Evolutionary conservation across 2,797 vertebrate genomes (phyloP).

Genomic region (Crenichthys baileyi): DNA sequence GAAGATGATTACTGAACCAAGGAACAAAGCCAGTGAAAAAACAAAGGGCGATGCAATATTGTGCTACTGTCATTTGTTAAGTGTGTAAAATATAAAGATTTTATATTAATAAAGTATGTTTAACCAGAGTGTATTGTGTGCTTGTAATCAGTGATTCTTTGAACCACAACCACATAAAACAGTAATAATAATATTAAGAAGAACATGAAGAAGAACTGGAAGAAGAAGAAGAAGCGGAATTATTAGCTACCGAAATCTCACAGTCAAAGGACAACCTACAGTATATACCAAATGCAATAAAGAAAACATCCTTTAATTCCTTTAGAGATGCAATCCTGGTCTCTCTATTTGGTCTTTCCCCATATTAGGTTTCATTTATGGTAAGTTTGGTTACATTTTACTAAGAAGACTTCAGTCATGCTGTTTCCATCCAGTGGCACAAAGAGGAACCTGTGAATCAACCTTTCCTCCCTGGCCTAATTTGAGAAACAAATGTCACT

Average conservation of each 20-base stretch:
- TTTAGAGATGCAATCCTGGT: neutral
- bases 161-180: neutral
- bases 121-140: conserved; percentile 3
- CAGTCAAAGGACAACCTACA: neutral
- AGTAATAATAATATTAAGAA: neutral
- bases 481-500: too few species aligned
- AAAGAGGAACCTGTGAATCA: too few species aligned
- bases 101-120: conserved; percentile 64
- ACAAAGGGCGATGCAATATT: neutral
- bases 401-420: too few species aligned
- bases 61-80: conserved; percentile 27
- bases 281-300: neutral
- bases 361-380: neutral
- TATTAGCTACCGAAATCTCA: too few species aligned
- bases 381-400: neutral
- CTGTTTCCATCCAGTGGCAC: too few species aligned
- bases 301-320: neutral
- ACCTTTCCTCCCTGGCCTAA: too few species aligned
- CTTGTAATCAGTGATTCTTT: neutral
- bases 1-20: conserved; percentile 48
- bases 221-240: too few species aligned
- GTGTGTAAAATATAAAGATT: conserved; percentile 52
- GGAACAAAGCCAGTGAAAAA: conserved; percentile 1
- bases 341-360: neutral
- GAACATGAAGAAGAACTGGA: neutral